These are phyloP conservation scores for Caenorhabditis sulstoni DNA, from an alignment of 2,888 invertebrate species.

Conservation along the genomic window DNA sequence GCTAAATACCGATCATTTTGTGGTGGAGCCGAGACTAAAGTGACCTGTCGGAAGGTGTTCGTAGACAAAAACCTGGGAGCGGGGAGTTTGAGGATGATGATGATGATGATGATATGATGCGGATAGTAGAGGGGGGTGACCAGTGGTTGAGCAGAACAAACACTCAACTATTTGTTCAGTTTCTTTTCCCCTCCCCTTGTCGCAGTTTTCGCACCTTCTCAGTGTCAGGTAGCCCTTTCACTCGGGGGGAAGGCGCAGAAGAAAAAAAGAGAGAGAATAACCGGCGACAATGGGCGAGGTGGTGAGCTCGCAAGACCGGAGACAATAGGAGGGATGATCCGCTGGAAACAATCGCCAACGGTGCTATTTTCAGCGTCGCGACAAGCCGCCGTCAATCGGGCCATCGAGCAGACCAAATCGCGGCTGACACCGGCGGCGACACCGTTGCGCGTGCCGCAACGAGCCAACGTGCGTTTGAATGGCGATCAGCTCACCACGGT, in stretches of 20 bases:
- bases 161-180: constrained; percentile 52
- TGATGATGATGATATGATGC: neutral
- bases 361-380: constrained; percentile 59
- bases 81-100: too few species aligned
- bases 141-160: constrained; percentile 48
- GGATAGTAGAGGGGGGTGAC: constrained; percentile 31
- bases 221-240: constrained; percentile 46
- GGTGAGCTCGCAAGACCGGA: neutral
- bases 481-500: constrained; percentile 63
- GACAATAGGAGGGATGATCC: constrained; percentile 28
- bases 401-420: constrained; percentile 71
- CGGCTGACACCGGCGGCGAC: constrained; percentile 57
- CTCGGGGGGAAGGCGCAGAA: too few species aligned
- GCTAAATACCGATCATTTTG: neutral
- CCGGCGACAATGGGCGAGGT: constrained; percentile 28
- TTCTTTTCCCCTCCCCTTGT: constrained; percentile 43
- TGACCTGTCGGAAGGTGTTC: too few species aligned
- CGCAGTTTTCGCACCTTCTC: constrained; percentile 55
- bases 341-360: constrained; percentile 14
- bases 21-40: constrained; percentile 9
- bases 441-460: constrained; percentile 58
- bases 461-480: constrained; percentile 66
- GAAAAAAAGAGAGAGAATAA: neutral
- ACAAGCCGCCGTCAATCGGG: constrained; percentile 67
- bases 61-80: too few species aligned